Conservation (phyloP, 2,113 vertebrate species). For the Eleginops maclovinus region DNA sequence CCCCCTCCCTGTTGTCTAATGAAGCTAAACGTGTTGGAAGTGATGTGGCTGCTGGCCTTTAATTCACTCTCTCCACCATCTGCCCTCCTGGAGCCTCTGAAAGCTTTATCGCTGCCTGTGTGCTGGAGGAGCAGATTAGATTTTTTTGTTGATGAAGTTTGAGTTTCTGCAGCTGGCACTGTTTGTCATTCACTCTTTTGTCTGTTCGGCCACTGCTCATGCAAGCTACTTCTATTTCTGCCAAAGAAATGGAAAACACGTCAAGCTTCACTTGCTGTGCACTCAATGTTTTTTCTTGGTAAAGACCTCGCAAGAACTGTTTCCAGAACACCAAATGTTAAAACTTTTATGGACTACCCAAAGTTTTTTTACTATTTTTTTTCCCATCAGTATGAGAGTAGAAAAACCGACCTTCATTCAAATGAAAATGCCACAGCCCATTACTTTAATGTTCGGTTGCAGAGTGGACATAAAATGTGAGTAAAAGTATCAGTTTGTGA, state of each 20-base stretch:
- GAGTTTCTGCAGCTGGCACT: constrained; percentile 53
- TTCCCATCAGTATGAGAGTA: constrained; percentile 26
- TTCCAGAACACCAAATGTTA: constrained; percentile 40
- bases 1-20: constrained; percentile 39
- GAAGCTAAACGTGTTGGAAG: constrained; percentile 41
- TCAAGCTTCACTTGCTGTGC: constrained; percentile 49
- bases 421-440: constrained; percentile 54
- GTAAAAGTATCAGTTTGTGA: constrained; percentile 10
- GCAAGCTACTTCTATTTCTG: constrained; percentile 51
- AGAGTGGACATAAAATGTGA: constrained; percentile 21
- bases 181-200: constrained; percentile 36
- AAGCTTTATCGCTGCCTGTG: constrained; percentile 30
- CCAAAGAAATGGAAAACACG: constrained; percentile 45
- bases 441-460: constrained; percentile 52
- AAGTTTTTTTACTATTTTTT: constrained; percentile 50
- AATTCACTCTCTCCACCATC: constrained; percentile 49
- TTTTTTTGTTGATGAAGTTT: constrained; percentile 51
- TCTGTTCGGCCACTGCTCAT: constrained; percentile 41
- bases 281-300: constrained; percentile 17
- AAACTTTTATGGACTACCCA: constrained; percentile 47
- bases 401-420: constrained; percentile 55
- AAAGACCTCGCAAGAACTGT: constrained; percentile 19
- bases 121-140: constrained; percentile 30
- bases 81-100: constrained; percentile 47
- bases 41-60: constrained; percentile 53